Base-by-base conservation (phyloP, 2,888 invertebrate genomes). In the Exephanes ischioxanthus region DNA sequence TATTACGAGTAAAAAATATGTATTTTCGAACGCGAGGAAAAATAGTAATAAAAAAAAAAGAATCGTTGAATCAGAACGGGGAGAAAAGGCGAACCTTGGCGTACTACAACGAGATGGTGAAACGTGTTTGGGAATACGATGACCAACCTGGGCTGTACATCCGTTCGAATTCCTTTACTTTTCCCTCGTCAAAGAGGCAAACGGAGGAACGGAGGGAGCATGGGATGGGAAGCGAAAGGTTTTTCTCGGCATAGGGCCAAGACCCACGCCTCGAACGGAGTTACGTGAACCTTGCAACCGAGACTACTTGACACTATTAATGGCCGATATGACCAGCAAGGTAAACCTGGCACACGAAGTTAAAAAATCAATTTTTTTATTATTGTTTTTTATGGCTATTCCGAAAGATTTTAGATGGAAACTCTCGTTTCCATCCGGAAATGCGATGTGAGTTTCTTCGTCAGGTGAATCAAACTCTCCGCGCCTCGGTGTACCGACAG, bases 391-490 rank as follows among this genome's bases (percentile, higher is more conserved):
- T 16, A 48, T 48, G 3, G 45, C 45, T 4, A 48, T 16, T 48
- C 16, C 4, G 45, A 16, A 48, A 48, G 45, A 48, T 48, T 48
- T 48, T 4, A 1, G 16, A 48, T 16, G 45, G 16, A 48, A 76
- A 14, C 70, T 71, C 71, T 67, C 79, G 76, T 83, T 82, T 76
- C 82, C 66, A 71, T 76, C 22, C 58, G 66, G 72, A 70, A 85
- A 80, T 71, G 81, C 75, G 80, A 76, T 79, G 81, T 55, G 73
- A 80, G 77, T 84, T 86, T 75, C 63, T 33, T 63, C 73, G 80
- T 86, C 83, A 83, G 84, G 84, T 80, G 78, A 82, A 82, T 66
- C 22, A 55, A 75, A 81, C 85, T 81, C 81, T 78, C 26, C 11
- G 55, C 53, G 41, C 66, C 45, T 67, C 58, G 55, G 30, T 61